These are phyloP conservation scores for Drosophila diplacantha DNA, from an alignment of 2,888 invertebrate genomes.

Conservation along the genomic window DNA sequence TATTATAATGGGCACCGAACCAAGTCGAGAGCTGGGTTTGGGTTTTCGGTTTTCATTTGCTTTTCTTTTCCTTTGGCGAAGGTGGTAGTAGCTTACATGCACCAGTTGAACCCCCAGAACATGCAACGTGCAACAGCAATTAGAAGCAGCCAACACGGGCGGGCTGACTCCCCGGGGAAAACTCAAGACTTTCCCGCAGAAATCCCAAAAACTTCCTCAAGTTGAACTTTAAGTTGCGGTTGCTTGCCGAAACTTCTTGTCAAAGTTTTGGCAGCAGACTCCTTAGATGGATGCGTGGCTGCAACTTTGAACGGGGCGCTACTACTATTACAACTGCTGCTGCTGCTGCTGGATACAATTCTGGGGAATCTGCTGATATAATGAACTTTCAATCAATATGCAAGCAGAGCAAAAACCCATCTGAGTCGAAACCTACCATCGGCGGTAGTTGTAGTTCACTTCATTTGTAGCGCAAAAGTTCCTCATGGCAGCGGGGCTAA, in stretches of 20 bases:
- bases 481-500: slow-evolving; percentile 3
- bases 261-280: slow-evolving; percentile 15
- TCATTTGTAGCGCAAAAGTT: slow-evolving; percentile 17
- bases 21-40: slow-evolving; percentile 1
- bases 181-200: slow-evolving; percentile 39
- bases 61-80: not conserved
- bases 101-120: slow-evolving; percentile 41
- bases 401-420: slow-evolving; percentile 16
- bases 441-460: not conserved
- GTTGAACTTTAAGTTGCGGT: slow-evolving; percentile 32
- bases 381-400: slow-evolving; percentile 37
- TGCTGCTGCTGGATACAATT: slow-evolving; percentile 14
- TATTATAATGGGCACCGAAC: slow-evolving; percentile 52
- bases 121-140: slow-evolving; percentile 57
- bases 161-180: not conserved
- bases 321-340: not conserved
- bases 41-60: slow-evolving; percentile 1
- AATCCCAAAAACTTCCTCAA: slow-evolving; percentile 20
- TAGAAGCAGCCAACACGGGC: slow-evolving; percentile 42
- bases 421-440: not conserved
- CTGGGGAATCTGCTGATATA: slow-evolving; percentile 16
- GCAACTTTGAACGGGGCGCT: slow-evolving; percentile 25
- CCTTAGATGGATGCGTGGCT: not conserved
- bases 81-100: slow-evolving; percentile 43
- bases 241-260: slow-evolving; percentile 11